Evolutionary conservation across 2,797 vertebrate genomes (phyloP), one percentile per base, ranked within the genome.

Genomic region (Lophius americanus): DNA sequence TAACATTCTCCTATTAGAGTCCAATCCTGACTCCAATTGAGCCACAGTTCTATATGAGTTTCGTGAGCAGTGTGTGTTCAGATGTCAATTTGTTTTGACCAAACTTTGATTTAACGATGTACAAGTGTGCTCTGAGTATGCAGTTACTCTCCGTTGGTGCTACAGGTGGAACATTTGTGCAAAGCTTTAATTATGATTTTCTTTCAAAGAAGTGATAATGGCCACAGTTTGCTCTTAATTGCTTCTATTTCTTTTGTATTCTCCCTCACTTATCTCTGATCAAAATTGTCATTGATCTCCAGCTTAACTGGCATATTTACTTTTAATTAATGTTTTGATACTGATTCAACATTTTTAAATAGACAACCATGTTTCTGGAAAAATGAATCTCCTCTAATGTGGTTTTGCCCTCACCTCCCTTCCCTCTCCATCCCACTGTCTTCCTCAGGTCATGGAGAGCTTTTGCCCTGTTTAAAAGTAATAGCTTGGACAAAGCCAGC

Each of bases 391-490:
- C 3, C 43, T 5, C 6, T 48, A 7, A 23, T 51, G 48, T 39
- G 23, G 14, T 38, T 69, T 42, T 59, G 1, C 9, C 5, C 9
- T 7, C 56, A 4, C 73, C 36, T 72, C 37, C 3, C 10, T 46
- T 47, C 35, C 11, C 44, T 14, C 6, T 47, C 0, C 49, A 12
- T 61, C 36, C 52, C 9, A 2, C 32, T 48, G 3, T 72, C 49
- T 14, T 58, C 57, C 51, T 53, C 76, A 92, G 91, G 87, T 87
- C 90, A 93, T 92, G 92, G 91, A 90, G 83, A 83, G 66, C 52
- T 53, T 75, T 74, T 67, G 46, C 71, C 73, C 36, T 33, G 88
- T 70, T 75, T 92, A 90, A 75, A 86, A 62, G 70, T 46, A 56
- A 66, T 44, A 59, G 71, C 64, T 76, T 41, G n/a, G 76, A 88